These are phyloP conservation scores for Odontomachus brunneus DNA, from an alignment of 1,140 invertebrate genomes.

Conservation along the genomic window DNA sequence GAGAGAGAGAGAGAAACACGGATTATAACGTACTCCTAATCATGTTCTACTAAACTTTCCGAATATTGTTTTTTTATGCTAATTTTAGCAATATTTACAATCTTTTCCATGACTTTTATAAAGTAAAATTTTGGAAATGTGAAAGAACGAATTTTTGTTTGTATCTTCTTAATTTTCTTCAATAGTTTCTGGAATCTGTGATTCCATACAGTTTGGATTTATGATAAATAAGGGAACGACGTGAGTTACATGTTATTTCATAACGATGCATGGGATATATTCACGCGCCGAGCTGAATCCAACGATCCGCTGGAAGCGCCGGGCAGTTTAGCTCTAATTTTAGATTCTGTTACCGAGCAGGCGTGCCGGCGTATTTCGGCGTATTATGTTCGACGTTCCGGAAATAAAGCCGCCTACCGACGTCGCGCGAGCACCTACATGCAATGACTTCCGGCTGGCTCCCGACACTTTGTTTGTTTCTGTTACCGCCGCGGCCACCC, in stretches of 20 bases:
- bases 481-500: constrained; percentile 28
- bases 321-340: constrained; percentile 26
- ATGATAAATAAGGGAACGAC: neutral
- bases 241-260: neutral
- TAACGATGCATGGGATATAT: neutral
- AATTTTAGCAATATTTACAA: too few relatives aligned
- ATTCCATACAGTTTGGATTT: neutral
- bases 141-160: too few relatives aligned
- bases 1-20: too few relatives aligned
- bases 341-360: constrained; percentile 6
- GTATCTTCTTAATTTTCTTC: too few relatives aligned
- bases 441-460: constrained; percentile 59
- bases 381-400: constrained; percentile 51
- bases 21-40: too few relatives aligned
- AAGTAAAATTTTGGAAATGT: too few relatives aligned
- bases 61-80: too few relatives aligned
- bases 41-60: too few relatives aligned
- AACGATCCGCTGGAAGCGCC: constrained; percentile 8
- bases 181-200: too few relatives aligned
- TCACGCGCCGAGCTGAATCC: neutral
- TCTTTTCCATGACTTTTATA: too few relatives aligned
- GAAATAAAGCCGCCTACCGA: constrained; percentile 66
- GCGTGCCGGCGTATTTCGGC: constrained; percentile 48
- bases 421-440: constrained; percentile 41
- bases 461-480: constrained; percentile 67